Evolutionary conservation across 2,113 vertebrate genomes (phyloP).

Genomic region (Diphyllodes magnificus): DNA sequence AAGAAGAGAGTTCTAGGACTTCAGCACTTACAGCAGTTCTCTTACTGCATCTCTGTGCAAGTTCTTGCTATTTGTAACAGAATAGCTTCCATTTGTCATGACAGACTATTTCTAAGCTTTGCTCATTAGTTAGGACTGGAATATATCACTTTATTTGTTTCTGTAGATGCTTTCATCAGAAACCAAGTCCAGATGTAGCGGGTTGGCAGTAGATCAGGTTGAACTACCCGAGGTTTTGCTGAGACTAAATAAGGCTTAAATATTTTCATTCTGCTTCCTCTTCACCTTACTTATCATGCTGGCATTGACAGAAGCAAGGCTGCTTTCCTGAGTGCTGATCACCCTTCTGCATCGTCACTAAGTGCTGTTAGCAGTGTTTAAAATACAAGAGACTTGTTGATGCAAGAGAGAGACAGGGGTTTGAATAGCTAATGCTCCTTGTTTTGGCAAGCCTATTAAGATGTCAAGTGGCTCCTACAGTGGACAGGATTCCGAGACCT

Average conservation of each 20-base stretch:
- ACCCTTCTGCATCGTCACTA: neutral
- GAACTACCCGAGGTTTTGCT: constrained; percentile 19
- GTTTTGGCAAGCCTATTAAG: constrained; percentile 42
- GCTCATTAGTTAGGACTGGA: constrained; percentile 38
- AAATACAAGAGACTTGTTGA: constrained; percentile 47
- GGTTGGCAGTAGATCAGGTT: constrained; percentile 30
- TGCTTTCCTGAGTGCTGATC: constrained; percentile 7
- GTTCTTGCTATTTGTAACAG: neutral
- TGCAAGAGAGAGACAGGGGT: constrained; percentile 4
- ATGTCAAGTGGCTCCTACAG: constrained; percentile 17
- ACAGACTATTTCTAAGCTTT: constrained; percentile 32
- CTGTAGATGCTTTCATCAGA: constrained; percentile 31
- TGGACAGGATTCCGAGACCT: neutral
- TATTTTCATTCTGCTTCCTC: constrained; percentile 53
- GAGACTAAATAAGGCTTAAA: constrained; percentile 67
- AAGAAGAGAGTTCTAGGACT: neutral
- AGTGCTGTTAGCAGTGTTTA: constrained; percentile 35
- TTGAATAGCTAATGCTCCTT: neutral
- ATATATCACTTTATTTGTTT: constrained; percentile 48
- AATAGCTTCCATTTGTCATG: constrained; percentile 48
- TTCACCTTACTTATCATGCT: constrained; percentile 27
- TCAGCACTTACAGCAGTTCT: neutral
- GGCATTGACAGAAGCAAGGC: constrained; percentile 33
- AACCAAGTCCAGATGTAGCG: constrained; percentile 26
- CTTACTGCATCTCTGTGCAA: neutral